These are phyloP conservation scores for Melipona bicolor DNA, from an alignment of 2,888 invertebrate genomes.

Conservation along the genomic window DNA sequence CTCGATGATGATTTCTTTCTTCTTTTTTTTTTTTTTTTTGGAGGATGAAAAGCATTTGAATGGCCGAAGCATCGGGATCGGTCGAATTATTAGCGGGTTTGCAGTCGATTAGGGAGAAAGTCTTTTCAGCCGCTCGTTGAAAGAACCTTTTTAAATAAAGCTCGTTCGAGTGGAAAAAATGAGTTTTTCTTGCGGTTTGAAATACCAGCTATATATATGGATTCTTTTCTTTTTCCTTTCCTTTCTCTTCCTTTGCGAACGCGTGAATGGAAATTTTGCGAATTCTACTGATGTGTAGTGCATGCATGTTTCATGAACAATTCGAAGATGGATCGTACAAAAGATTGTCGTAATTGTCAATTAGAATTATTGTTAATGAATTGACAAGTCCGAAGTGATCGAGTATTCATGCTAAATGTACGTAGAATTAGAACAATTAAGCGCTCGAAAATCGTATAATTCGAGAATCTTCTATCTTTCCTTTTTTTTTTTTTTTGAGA, in stretches of 20 bases:
- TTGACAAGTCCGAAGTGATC: not conserved
- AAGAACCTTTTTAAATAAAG: not conserved
- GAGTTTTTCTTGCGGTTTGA: not conserved
- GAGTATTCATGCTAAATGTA: not conserved
- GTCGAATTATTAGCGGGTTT: not conserved
- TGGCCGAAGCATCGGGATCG: not conserved
- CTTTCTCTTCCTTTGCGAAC: not conserved
- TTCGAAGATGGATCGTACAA: not conserved
- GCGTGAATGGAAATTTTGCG: not conserved
- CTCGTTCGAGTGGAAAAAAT: not conserved
- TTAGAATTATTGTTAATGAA: not conserved
- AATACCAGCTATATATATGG: not conserved
- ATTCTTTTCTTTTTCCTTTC: no score
- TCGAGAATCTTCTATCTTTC: not conserved
- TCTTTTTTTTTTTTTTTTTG: not conserved
- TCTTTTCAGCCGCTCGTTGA: constrained; percentile 10
- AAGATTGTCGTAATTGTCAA: not conserved
- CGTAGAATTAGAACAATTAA: not conserved
- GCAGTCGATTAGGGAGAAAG: constrained; percentile 12
- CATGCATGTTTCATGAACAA: not conserved
- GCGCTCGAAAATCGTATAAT: not conserved
- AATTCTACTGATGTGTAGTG: not conserved
- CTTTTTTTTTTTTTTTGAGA: not conserved
- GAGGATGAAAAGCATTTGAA: constrained; percentile 5
- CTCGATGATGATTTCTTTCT: not conserved